A percentile compares a stretch with the other conserved stretches of the same genome.
Evolutionary conservation across 2,888 invertebrate genomes (phyloP).

Genomic region (Tanypteryx hageni): DNA sequence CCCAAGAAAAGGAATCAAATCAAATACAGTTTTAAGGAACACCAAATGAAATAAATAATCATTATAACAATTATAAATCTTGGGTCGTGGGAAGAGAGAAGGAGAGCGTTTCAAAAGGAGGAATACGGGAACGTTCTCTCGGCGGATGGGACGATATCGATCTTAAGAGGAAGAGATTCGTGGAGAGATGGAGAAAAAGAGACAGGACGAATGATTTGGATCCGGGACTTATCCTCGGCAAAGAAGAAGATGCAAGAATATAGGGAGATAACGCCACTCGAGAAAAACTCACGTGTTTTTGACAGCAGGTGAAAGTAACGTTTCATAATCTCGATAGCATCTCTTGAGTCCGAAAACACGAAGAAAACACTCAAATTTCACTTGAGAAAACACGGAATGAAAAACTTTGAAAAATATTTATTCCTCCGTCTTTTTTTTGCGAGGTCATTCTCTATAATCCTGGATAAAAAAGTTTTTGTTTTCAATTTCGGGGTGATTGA

Average conservation of each 20-base stretch:
- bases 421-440: background rate
- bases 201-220: background rate
- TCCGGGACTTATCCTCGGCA: background rate
- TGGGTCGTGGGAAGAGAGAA: too few species aligned
- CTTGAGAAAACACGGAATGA: background rate
- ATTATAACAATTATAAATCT: too few species aligned
- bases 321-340: slow-evolving; percentile 7
- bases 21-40: too few species aligned
- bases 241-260: too few species aligned
- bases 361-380: background rate
- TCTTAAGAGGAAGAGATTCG: background rate
- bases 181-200: background rate
- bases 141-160: background rate
- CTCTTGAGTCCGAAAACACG: background rate
- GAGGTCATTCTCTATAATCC: background rate
- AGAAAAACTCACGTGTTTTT: slow-evolving; percentile 18
- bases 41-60: too few species aligned
- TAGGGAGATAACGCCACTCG: background rate
- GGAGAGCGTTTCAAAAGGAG: too few species aligned
- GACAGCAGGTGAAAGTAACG: slow-evolving; percentile 23
- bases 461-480: background rate
- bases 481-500: background rate
- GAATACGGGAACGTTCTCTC: too few species aligned
- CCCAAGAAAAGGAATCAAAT: too few species aligned
- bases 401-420: background rate